Percentiles rank a stretch among this genome's conserved stretches.
These are phyloP conservation scores for Hoplostethus mediterraneus DNA, from an alignment of 2,797 vertebrate genomes.

Conservation along the genomic window DNA sequence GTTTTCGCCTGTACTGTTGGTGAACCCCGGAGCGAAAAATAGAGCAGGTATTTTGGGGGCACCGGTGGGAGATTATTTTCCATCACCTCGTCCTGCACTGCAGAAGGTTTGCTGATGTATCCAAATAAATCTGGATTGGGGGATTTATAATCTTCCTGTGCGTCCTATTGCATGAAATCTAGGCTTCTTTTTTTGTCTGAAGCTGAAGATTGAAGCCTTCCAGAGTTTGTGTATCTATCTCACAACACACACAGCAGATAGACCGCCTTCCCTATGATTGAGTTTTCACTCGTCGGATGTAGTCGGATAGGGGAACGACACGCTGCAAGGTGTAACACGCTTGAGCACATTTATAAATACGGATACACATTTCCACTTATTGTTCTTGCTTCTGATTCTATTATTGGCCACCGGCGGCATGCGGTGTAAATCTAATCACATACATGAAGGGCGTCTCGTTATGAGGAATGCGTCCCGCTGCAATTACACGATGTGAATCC, in stretches of 20 bases:
- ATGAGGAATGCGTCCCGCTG: constrained; percentile 43
- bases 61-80: constrained; percentile 1
- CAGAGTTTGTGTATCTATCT: background rate
- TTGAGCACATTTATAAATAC: constrained; percentile 38
- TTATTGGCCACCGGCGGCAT: constrained; percentile 27
- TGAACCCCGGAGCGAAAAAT: background rate
- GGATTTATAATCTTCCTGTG: constrained; percentile 12
- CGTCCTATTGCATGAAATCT: constrained; percentile 9
- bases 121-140: constrained; percentile 13
- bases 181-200: background rate
- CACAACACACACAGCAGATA: background rate
- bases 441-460: constrained; percentile 59
- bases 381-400: constrained; percentile 30
- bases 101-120: background rate
- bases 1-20: constrained; percentile 22
- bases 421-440: constrained; percentile 66
- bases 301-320: background rate
- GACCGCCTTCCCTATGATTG: constrained; percentile 14
- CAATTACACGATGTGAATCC: constrained; percentile 54
- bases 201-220: constrained; percentile 1
- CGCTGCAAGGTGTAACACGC: constrained; percentile 14
- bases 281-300: constrained; percentile 4
- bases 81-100: background rate
- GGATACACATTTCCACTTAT: constrained; percentile 32
- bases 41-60: background rate